phyloP scores from a whole-genome alignment of 2,113 vertebrate species.

The Lanius collurio region DNA sequence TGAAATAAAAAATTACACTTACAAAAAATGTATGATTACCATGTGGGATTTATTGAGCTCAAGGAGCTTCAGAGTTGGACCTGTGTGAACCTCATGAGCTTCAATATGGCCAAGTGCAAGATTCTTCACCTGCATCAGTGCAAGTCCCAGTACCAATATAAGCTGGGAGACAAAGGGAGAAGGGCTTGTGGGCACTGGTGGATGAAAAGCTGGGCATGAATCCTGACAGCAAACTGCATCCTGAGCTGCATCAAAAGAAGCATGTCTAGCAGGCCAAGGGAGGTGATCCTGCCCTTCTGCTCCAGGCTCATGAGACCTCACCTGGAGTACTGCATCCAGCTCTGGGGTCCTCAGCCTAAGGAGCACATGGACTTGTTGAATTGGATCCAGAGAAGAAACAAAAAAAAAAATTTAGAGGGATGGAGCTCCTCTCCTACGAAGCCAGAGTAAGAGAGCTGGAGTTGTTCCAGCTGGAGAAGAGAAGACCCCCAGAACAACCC shows the following conservation, averaged over 20 bases:
- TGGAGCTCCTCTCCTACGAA: background rate
- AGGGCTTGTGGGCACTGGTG: background rate
- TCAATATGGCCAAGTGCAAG: background rate
- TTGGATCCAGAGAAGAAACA: background rate
- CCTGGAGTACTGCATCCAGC: too few relatives aligned
- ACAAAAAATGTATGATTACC: background rate
- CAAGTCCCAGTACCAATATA: background rate
- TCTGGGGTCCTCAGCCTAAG: background rate
- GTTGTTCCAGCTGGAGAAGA: background rate
- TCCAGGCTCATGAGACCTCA: fast-evolving
- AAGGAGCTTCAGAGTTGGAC: background rate
- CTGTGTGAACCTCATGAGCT: background rate
- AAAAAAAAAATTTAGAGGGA: background rate
- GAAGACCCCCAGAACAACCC: background rate
- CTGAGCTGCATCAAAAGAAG: background rate
- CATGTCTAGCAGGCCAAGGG: background rate
- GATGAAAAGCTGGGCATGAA: background rate
- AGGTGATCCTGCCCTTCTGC: background rate
- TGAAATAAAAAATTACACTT: background rate
- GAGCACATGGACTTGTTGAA: background rate
- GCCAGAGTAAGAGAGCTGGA: background rate
- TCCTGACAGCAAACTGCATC: fast-evolving
- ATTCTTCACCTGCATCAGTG: background rate
- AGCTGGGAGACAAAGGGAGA: background rate
- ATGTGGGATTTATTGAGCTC: background rate